These are phyloP conservation scores for Napeogenes sylphis DNA, from an alignment of 2,888 invertebrate species.

Conservation along the genomic window DNA sequence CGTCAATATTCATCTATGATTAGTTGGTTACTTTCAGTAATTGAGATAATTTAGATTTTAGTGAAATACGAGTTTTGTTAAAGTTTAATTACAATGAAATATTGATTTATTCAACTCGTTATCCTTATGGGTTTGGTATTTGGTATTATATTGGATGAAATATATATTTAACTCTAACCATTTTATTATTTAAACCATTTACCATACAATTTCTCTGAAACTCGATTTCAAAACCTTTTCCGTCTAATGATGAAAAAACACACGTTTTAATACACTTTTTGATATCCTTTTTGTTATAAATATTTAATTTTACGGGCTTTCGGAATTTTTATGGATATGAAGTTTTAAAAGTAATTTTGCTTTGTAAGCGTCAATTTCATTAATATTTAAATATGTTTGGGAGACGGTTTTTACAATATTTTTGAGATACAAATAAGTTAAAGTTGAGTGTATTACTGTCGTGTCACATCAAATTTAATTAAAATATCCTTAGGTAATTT, in stretches of 20 bases:
- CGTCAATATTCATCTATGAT: too few relatives aligned
- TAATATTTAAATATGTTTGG: constrained; percentile 4
- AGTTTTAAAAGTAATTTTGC: constrained; percentile 6
- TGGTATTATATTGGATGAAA: too few relatives aligned
- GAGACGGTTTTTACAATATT: neutral
- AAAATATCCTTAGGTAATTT: too few relatives aligned
- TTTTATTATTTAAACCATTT: neutral
- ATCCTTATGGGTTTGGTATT: too few relatives aligned
- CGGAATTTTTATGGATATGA: constrained; percentile 2
- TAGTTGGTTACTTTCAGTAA: too few relatives aligned
- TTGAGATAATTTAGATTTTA: too few relatives aligned
- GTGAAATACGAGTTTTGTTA: too few relatives aligned
- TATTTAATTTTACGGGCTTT: constrained; percentile 14
- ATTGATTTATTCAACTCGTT: too few relatives aligned
- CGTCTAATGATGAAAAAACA: constrained; percentile 4
- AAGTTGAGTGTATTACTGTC: too few relatives aligned
- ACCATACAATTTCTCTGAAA: neutral
- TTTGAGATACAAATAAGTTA: neutral
- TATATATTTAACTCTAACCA: too few relatives aligned
- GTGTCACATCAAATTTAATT: too few relatives aligned
- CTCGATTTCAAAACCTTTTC: constrained; percentile 11
- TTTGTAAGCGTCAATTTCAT: neutral
- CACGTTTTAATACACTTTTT: constrained; percentile 5
- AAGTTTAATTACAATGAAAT: too few relatives aligned
- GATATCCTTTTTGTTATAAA: constrained; percentile 10